Conservation (phyloP, 2,797 vertebrate species). For the Phyllotis vaccarum region DNA sequence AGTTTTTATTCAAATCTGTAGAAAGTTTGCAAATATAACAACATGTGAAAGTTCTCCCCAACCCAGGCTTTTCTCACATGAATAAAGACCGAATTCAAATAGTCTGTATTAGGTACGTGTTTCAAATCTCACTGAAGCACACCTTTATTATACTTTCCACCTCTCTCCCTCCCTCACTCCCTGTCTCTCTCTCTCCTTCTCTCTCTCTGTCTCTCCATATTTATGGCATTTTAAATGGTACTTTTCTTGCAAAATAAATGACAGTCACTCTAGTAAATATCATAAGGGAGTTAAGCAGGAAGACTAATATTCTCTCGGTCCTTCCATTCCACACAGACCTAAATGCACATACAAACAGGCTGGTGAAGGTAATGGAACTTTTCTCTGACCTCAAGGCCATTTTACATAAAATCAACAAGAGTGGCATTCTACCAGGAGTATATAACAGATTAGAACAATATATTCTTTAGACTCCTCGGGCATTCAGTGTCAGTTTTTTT, state of each 20-base stretch:
- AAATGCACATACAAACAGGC: background rate
- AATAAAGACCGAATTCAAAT: background rate
- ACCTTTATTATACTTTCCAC: background rate
- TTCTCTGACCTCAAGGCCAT: background rate
- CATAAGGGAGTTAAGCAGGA: conserved; percentile 5
- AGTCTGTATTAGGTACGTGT: background rate
- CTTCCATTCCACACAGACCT: background rate
- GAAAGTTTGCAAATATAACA: conserved; percentile 54
- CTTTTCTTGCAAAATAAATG: conserved; percentile 76
- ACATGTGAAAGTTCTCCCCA: background rate
- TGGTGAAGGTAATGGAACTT: background rate
- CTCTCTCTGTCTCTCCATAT: background rate
- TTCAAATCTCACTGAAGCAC: background rate
- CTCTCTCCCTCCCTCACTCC: background rate
- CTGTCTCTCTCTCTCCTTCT: background rate
- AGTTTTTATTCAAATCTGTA: conserved; percentile 8
- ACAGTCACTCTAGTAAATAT: conserved; percentile 28
- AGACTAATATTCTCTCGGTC: conserved; percentile 34
- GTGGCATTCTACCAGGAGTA: background rate
- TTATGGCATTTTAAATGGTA: conserved; percentile 21
- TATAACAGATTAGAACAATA: background rate
- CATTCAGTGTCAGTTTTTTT: background rate
- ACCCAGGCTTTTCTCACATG: background rate
- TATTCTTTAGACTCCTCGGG: background rate
- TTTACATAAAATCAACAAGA: background rate